Evolutionary conservation across 2,113 vertebrate genomes (phyloP), one percentile per base, ranked within the genome.

Genomic region (Aramus guarauna): DNA sequence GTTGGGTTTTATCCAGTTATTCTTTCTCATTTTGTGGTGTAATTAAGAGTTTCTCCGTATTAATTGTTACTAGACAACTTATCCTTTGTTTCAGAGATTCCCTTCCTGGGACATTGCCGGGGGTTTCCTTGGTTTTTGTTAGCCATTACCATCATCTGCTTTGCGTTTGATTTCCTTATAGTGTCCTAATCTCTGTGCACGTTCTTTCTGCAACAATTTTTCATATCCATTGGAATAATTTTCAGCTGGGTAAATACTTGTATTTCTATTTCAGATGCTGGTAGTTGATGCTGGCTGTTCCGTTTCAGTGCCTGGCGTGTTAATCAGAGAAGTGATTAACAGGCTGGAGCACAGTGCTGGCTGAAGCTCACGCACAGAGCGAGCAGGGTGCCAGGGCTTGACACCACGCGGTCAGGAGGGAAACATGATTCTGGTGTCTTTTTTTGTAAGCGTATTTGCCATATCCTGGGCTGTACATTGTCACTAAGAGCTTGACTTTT

Each of bases 241-340:
- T 16, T 78, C 56, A 63, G 52, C 50, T 0, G 0, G 55, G 37
- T 34, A 80, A 85, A 52, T 30, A 27, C 75, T 78, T 34, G 34
- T 30, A 37, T 62, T 66, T 67, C 36, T 64, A 47, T 69, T 78
- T 89, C 69, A 81, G 91, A 41, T 75, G 64, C 60, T 85, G 85
- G 85, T 66, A 78, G 37, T 5, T 88, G 56, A 56, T 1, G 0
- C 41, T 88, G 45, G 23, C 64, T 85, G 69, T 88, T 90, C 62
- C 82, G 94, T 60, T 64, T 71, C 77, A 50, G 50, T 67, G 68
- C 59, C 34, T 74, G 68, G 47, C 29, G 66, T 89, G 53, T 80
- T 91, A 87, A 86, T 94, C 52, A 1, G 12, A 48, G 55, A n/a
- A 91, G 73, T 69, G 76, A 94, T 87, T 95, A 95, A 72, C 36